Base-by-base conservation (phyloP, 2,797 vertebrate genomes). In the Onychomys torridus region DNA sequence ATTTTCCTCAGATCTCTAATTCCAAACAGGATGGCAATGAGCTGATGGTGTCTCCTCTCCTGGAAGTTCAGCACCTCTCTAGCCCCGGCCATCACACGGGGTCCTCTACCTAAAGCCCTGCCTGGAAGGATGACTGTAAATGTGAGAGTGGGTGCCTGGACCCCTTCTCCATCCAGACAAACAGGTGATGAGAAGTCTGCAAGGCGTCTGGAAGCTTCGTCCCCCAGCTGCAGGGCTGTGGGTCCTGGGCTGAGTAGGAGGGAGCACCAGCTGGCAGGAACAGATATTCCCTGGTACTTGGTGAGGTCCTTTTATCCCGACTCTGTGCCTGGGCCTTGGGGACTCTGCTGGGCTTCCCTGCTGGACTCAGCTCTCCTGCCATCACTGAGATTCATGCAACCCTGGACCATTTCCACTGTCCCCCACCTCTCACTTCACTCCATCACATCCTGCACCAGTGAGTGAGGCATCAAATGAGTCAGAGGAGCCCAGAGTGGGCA, bases 251-350 rank as follows among this genome's bases (percentile, higher is more conserved):
- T 34, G 29, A 65, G 29, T 40, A 84, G 61, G 40, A 65, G 34
- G n/a, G 23, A 19, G 16, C 82, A 46, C 17, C 17, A n/a, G 34
- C 32, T 81, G 78, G 69, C 10, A 27, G 16, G 17, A 87, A 9
- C 6, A 7, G 8, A 5, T 0, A 25, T n/a, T 67, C 37, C 32
- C 43, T n/a, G 12, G 7, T 6, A 9, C 59, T 43, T 3, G 1
- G 10, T 3, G 10, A 71, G 63, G 5, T 40, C 46, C n/a, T 55
- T 77, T 4, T 9, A 6, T 9, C 69, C 37, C 6, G 0, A 2
- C 16, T 46, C 43, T 1, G 0, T 12, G 6, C 14, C 2, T 21
- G 29, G 57, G 76, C 19, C 19, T 12, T 0, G 0, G 40, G 19
- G 75, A 37, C 84, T 76, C 55, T 23, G 32, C 57, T 16, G 0